A percentile compares a stretch with the other conserved stretches of the same genome.
These are phyloP conservation scores for Gnathonemus echidnorhynchus DNA, from an alignment of 2,113 vertebrate genomes.

Conservation along the genomic window DNA sequence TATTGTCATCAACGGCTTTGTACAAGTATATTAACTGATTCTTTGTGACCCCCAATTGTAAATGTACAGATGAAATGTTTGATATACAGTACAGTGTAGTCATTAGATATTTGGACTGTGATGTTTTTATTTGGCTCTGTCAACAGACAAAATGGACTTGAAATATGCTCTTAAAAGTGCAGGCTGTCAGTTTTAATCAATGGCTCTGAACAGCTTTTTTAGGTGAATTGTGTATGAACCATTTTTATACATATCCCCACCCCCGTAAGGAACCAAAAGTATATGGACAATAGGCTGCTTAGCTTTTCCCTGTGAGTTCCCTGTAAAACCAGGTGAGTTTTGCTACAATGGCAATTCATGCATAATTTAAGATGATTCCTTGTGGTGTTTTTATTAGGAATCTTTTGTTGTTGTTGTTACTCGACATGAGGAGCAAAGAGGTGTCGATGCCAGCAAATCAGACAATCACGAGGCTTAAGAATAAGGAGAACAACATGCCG, in stretches of 20 bases:
- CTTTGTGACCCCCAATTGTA: background rate
- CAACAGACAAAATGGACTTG: background rate
- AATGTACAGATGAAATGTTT: background rate
- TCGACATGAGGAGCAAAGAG: background rate
- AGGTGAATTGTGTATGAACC: background rate
- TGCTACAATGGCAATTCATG: background rate
- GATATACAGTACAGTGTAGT: background rate
- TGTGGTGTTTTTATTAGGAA: background rate
- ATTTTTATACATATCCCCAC: background rate
- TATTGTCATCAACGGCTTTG: no score
- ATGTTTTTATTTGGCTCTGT: background rate
- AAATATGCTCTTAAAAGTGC: background rate
- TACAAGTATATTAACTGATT: background rate
- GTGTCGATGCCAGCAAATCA: background rate
- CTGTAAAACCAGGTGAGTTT: background rate
- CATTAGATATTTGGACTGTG: background rate
- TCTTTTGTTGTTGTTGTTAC: background rate
- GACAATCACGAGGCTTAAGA: background rate
- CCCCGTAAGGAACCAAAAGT: background rate
- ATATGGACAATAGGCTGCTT: background rate
- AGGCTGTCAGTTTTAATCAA: background rate
- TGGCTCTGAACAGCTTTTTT: background rate
- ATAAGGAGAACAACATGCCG: background rate
- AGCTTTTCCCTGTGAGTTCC: background rate
- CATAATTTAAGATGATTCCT: background rate